phyloP scores from a whole-genome alignment of 2,113 vertebrate genomes.

The Albula goreensis region DNA sequence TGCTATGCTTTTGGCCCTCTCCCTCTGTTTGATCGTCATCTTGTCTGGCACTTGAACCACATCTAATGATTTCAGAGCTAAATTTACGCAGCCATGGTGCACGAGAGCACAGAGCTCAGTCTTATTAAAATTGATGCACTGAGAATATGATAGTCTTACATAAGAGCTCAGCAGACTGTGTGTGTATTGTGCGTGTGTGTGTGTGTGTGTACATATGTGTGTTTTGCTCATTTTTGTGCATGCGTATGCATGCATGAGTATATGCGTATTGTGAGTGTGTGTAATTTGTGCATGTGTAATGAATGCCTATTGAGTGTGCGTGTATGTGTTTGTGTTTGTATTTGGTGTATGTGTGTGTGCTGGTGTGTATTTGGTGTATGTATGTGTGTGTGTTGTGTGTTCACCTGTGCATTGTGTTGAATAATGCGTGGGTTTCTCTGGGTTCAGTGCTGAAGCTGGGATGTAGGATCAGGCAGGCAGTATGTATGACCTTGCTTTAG shows the following conservation, averaged over 20 bases:
- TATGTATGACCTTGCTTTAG: too few relatives aligned
- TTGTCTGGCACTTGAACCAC: constrained; percentile 11
- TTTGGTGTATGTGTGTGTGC: neutral
- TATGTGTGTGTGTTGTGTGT: neutral
- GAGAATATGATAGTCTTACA: neutral
- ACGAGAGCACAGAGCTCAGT: neutral
- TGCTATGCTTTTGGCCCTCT: neutral
- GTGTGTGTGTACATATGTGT: neutral
- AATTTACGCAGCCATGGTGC: constrained; percentile 13
- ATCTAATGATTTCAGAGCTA: constrained; percentile 14
- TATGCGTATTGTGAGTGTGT: neutral
- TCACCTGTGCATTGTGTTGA: neutral
- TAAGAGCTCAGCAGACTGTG: neutral
- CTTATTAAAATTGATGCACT: constrained; percentile 5
- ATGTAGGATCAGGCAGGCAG: neutral
- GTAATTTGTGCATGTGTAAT: neutral
- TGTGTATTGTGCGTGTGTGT: neutral
- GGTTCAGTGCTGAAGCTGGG: neutral
- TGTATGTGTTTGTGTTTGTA: too few relatives aligned
- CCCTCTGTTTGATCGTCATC: neutral
- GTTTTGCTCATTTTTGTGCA: neutral
- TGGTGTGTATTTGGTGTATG: too few relatives aligned
- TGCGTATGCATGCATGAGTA: neutral
- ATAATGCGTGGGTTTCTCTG: neutral
- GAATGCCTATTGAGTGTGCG: too few relatives aligned